Evolutionary conservation across 1,140 invertebrate genomes (phyloP).

Genomic region (Aporrectodea caliginosa): DNA sequence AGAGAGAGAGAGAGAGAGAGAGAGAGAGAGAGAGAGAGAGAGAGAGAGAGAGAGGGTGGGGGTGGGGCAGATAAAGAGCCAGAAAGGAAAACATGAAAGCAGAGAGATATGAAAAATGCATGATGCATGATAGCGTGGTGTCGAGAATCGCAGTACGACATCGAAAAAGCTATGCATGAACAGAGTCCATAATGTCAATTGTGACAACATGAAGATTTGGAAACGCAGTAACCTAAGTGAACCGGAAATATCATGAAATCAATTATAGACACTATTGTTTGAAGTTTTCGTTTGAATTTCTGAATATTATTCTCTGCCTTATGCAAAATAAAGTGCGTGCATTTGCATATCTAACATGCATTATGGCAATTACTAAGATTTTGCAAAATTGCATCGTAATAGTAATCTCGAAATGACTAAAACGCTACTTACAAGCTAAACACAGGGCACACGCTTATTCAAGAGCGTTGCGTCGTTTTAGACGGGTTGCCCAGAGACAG

Average conservation of each 20-base stretch:
- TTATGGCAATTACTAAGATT: too few relatives aligned
- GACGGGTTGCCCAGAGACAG: too few relatives aligned
- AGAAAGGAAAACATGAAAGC: not conserved
- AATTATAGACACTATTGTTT: not conserved
- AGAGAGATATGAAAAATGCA: not conserved
- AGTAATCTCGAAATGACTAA: too few relatives aligned
- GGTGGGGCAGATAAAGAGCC: not conserved
- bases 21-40: conserved; percentile 18
- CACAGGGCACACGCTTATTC: too few relatives aligned
- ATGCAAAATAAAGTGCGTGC: too few relatives aligned
- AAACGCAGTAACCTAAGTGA: not conserved
- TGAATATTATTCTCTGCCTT: too few relatives aligned
- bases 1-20: conserved; percentile 22
- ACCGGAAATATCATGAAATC: not conserved
- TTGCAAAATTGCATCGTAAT: too few relatives aligned
- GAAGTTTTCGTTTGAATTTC: not conserved
- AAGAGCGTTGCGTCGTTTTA: too few relatives aligned
- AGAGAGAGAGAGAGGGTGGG: not conserved
- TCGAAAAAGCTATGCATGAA: not conserved
- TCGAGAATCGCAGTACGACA: not conserved
- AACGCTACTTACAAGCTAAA: too few relatives aligned
- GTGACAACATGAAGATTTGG: not conserved
- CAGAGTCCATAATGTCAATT: not conserved
- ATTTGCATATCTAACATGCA: too few relatives aligned
- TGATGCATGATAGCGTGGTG: not conserved